Base-by-base conservation (phyloP, 1,140 invertebrate species). In the Galleria mellonella region DNA sequence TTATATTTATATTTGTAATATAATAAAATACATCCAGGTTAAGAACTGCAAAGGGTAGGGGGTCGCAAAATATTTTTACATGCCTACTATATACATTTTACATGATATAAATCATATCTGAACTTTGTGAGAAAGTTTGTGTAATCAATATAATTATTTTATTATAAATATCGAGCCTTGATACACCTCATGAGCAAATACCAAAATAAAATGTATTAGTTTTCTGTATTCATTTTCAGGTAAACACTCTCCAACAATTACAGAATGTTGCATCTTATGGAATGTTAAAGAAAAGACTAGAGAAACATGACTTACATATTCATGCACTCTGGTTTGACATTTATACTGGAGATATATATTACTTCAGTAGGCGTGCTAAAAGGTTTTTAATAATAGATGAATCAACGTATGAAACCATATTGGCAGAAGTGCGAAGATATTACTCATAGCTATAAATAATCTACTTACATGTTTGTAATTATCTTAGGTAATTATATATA, bases 321-420 rank as follows among this genome's bases (percentile, higher is more conserved):
- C 96, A 98, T 71, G 96, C 97, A 0, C 86, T 98, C 2, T 99
- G 97, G 97, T 98, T 98, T 77, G 97, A 99, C 78, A 97, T 98
- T 69, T 97, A 97, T 66, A 97, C 95, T 0, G 97, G 97, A 2
- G 95, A 98, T 83, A 95, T 98, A 66, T 97, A 96, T 75, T 97
- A 95, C 69, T 98, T 98, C 65, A 97, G 95, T 69, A 89, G 94
- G 51, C 90, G 91, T 30, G 90, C 92, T 15, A 97, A 97, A 81
- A 78, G 87, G 55, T 97, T 97, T 86, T 88, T 97, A 7, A 88
- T 95, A 62, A 92, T 97, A 27, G 94, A 95, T 72, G 96, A 97
- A 84, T 73, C 88, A 3, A 95, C 90, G 33, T 92, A 95, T 52
- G 90, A 91, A 28, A 89, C 87, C 44, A 85, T 97, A 42, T 78